phyloP scores from a whole-genome alignment of 2,888 invertebrate species.

The Cephonodes hylas region DNA sequence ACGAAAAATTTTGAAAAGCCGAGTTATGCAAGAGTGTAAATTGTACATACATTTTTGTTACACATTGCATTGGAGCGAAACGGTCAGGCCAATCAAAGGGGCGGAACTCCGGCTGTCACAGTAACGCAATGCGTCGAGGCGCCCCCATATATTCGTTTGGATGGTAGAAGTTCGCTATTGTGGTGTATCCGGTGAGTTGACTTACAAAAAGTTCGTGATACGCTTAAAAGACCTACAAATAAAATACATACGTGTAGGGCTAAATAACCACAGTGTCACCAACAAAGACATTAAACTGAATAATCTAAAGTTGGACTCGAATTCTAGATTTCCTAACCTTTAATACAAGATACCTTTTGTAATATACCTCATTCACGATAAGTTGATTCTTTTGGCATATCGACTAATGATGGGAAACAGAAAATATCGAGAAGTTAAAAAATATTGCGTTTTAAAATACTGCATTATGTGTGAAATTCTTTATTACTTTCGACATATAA shows the following conservation, averaged over 20 bases:
- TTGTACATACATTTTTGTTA: conserved; percentile 39
- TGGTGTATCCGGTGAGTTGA: conserved; percentile 34
- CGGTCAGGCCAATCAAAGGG: conserved; percentile 61
- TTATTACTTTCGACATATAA: too few relatives aligned
- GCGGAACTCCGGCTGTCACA: conserved; percentile 72
- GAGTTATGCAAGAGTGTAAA: conserved; percentile 61
- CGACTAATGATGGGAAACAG: too few relatives aligned
- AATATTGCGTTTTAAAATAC: too few relatives aligned
- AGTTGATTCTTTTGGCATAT: too few relatives aligned
- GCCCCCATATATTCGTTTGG: conserved; percentile 50
- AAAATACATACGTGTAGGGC: neutral
- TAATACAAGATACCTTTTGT: too few relatives aligned
- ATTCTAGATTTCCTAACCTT: too few relatives aligned
- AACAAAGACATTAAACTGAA: neutral
- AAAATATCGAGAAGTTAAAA: too few relatives aligned
- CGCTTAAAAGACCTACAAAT: conserved; percentile 25
- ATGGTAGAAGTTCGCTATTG: conserved; percentile 50
- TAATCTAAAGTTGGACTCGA: too few relatives aligned
- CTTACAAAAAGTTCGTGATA: conserved; percentile 42
- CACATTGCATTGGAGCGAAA: conserved; percentile 61
- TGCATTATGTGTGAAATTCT: too few relatives aligned
- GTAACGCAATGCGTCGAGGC: conserved; percentile 70
- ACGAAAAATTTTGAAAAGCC: conserved; percentile 58
- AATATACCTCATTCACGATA: too few relatives aligned
- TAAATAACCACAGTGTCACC: neutral